Conservation (phyloP, 1,140 invertebrate species). For the Pomacea maculata region DNA sequence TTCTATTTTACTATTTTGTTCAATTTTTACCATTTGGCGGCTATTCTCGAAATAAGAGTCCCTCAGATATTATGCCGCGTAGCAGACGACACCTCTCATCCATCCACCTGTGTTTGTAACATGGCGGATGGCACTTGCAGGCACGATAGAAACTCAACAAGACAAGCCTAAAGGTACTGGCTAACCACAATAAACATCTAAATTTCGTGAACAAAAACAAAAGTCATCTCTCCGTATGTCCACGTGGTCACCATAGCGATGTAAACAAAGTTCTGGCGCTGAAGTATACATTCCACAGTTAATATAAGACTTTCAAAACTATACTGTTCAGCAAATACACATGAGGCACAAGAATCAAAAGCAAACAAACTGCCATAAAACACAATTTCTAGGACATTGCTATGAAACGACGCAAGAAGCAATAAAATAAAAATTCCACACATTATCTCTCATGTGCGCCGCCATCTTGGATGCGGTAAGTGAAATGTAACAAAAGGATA, state of each 20-base stretch:
- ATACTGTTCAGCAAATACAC: background rate
- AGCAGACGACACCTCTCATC: conserved; percentile 25
- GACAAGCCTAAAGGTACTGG: too few relatives aligned
- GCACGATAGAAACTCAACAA: too few relatives aligned
- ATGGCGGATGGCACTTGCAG: conserved; percentile 19
- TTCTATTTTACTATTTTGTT: too few relatives aligned
- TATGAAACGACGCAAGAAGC: too few relatives aligned
- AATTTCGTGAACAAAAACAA: background rate
- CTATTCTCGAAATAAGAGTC: too few relatives aligned
- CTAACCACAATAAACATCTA: too few relatives aligned
- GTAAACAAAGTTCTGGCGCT: conserved; percentile 26
- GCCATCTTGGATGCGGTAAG: conserved; percentile 58
- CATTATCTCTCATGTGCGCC: conserved; percentile 43
- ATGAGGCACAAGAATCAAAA: conserved; percentile 4
- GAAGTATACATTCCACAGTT: conserved; percentile 10
- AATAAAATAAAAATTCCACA: conserved; percentile 10
- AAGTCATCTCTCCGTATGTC: conserved; percentile 2
- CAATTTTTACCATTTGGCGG: too few relatives aligned
- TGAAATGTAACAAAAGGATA: conserved; percentile 59
- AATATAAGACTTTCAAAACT: background rate
- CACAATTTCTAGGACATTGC: too few relatives aligned
- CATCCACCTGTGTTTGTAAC: conserved; percentile 9
- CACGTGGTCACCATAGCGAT: conserved; percentile 40
- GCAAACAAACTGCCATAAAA: conserved; percentile 1
- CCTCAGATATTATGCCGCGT: background rate